Evolutionary conservation across 2,888 invertebrate species (phyloP), one percentile per base, ranked within the genome.

Genomic region (Ferdinandea cuprea): DNA sequence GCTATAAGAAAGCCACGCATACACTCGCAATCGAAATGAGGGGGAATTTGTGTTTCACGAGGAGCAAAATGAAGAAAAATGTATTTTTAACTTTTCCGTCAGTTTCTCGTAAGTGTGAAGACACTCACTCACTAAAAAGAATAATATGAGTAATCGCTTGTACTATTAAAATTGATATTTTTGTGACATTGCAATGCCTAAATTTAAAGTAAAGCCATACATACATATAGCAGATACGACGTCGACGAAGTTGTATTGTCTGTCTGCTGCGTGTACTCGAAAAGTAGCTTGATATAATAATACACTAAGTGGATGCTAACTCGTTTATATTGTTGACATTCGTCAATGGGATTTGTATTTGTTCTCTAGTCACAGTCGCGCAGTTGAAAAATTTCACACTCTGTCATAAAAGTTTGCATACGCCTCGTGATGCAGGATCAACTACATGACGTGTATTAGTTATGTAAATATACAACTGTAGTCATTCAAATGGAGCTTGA

Each of bases 51-150:
- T 69, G 46, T 56, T 17, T 68, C 78, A 46, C 68, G 69, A 44
- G 37, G 52, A 80, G 63, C n/a, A 28, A 69, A 73, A 86, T 86
- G 87, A 86, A 86, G 86, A 87, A 86, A 86, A 87, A 86, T 89
- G 44, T 88, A 89, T 89, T 89, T 89, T 88, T 89, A 89, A 87
- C 89, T 87, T 88, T 86, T 86, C 86, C 87, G 87, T 89, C 86
- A 86, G 85, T 85, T 80, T 79, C 37, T 80, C 63, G 44, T 76
- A 63, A 76, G 69, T 71, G 76, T 71, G 52, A 81, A 66, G 48
- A 74, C 44, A 44, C 40, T 63, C 56, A 65, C 52, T 48, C 25
- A 25, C n/a, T n/a, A n/a, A n/a, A n/a, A 63, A 25, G 42, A 66
- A 17, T 40, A 59, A 61, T 21, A 80, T 71, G 69, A 81, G 69